Evolutionary conservation across 2,888 invertebrate genomes (phyloP).

Genomic region (Amblyjoppa proteus): DNA sequence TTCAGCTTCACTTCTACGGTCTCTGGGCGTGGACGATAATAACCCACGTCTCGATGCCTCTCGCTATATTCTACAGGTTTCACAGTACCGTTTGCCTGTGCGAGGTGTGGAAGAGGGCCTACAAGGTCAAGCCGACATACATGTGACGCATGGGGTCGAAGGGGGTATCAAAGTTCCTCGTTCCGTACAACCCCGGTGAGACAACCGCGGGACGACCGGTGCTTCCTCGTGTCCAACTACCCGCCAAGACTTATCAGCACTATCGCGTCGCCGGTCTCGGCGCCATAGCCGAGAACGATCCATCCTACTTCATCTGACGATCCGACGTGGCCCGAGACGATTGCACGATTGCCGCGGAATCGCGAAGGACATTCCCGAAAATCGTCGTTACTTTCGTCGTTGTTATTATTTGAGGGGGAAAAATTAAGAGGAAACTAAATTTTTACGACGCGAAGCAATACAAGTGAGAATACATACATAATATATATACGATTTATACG

Average conservation of each 20-base stretch:
- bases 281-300: conserved; percentile 81
- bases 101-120: conserved; percentile 98
- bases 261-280: conserved; percentile 79
- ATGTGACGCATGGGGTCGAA: conserved; percentile 88
- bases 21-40: conserved; percentile 98
- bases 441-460: conserved; percentile 20
- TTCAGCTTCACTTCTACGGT: conserved; percentile 96
- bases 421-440: background rate
- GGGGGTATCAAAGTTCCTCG: conserved; percentile 65
- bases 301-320: conserved; percentile 80
- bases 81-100: conserved; percentile 98
- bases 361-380: background rate
- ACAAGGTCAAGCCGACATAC: conserved; percentile 95
- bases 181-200: conserved; percentile 41
- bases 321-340: conserved; percentile 42
- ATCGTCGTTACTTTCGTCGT: conserved; percentile 22
- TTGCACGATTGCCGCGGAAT: conserved; percentile 30
- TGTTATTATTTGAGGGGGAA: conserved; percentile 3
- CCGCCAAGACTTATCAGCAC: conserved; percentile 72
- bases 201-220: background rate
- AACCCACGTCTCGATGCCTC: conserved; percentile 96
- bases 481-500: conserved; percentile 43
- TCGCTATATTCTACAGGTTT: conserved; percentile 97
- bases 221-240: conserved; percentile 42
- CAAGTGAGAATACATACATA: conserved; percentile 55